Evolutionary conservation across 2,797 vertebrate genomes (phyloP), one percentile per base, ranked within the genome.

Genomic region (Epinephelus coioides): DNA sequence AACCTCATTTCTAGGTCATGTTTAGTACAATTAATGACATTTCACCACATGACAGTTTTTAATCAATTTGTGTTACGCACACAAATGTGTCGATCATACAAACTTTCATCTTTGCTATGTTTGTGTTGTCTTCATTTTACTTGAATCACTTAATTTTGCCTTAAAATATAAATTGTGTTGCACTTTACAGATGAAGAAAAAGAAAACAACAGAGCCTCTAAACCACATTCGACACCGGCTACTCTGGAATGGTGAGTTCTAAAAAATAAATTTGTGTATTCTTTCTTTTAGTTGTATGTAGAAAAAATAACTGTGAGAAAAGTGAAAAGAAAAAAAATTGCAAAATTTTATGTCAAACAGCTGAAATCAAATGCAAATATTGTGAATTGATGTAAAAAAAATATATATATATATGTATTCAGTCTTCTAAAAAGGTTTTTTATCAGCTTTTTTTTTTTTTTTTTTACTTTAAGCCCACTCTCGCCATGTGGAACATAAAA

Each of bases 151-250:
- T 44, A 0, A 51, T 47, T 77, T 61, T 69, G 4, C 2, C 25
- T 12, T 81, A 15, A 76, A 81, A 49, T 62, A 12, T 34, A 11
- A 21, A 55, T 49, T 81, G 55, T 89, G 64, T 86, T 84, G 63
- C 85, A 17, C 84, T 25, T 87, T 84, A 75, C 90, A 99, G 98
- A 99, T 95, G 98, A 99, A 89, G 98, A 99, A 89, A 99, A 99
- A 90, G 98, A 99, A 96, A 99, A 99, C 86, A 99, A 97, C 88
- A 95, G 97, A 96, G 98, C 98, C 63, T 99, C 98, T 0, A 99
- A 99, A 94, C 97, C 97, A 2, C 98, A 99, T 92, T 99, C 98
- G 12, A 99, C 98, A 74, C 98, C 98, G 51, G 98, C 98, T 51
- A 99, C 98, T 67, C 94, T 99, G 80, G 97, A 99, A 94, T 99